Evolutionary conservation across 30 jellyfish, hydroid and myxozoan species (phyloP).

Genomic region (Turritopsis rubra): DNA sequence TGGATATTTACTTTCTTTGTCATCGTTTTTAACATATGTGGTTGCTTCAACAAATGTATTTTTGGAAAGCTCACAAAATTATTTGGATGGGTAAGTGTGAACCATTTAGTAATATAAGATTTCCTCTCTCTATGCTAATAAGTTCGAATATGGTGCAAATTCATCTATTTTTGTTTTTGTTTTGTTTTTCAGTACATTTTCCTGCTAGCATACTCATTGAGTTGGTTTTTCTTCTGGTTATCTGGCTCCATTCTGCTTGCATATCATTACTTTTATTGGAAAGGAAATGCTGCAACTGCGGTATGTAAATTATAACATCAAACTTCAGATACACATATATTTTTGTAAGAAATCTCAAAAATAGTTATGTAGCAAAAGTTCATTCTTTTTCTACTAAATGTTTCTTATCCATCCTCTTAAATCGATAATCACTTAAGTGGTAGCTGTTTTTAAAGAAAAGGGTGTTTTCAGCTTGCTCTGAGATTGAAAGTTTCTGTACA

Average conservation of each 20-base stretch:
- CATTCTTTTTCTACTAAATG: no score
- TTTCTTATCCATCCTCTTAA: no score
- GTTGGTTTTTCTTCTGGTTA: constrained; percentile 85
- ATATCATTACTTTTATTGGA: constrained; percentile 49
- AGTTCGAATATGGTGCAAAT: neutral
- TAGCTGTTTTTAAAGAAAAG: no score
- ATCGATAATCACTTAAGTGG: no score
- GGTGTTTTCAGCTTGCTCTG: no score
- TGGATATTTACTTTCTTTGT: constrained; percentile 66
- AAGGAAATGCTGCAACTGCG: constrained; percentile 83
- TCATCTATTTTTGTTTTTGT: neutral
- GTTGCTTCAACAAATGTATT: constrained; percentile 71
- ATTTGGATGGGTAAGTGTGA: constrained; percentile 83
- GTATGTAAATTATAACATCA: constrained; percentile 40
- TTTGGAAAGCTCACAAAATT: constrained; percentile 36
- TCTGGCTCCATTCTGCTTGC: constrained; percentile 74
- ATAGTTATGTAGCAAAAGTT: no score
- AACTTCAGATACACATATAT: neutral
- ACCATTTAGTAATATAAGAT: neutral
- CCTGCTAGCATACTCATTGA: constrained; percentile 74
- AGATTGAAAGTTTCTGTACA: no score
- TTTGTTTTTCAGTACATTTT: constrained; percentile 65
- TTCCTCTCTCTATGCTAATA: no score
- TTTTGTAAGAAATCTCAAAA: neutral
- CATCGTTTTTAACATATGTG: constrained; percentile 60